Percentiles rank a stretch among this genome's conserved stretches.
Evolutionary conservation across 2,797 vertebrate species (phyloP).

Genomic region (Leptatherina wallacei): DNA sequence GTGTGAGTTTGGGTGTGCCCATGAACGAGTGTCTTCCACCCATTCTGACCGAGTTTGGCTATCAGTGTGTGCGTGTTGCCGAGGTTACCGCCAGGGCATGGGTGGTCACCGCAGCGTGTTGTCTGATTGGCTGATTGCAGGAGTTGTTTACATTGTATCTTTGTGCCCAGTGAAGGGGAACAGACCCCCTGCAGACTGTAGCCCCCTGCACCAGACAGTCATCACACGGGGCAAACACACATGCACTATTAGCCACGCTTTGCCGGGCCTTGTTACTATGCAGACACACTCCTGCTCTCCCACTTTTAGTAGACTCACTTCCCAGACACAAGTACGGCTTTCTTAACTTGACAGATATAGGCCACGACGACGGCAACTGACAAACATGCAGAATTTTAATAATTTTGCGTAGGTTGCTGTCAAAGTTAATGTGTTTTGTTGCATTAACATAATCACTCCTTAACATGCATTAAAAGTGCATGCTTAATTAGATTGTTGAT

Average conservation of each 20-base stretch:
- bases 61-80: constrained; percentile 14
- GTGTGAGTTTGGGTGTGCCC: constrained; percentile 7
- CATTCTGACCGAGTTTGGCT: constrained; percentile 25
- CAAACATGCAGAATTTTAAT: constrained; percentile 29
- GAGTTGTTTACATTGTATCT: constrained; percentile 67
- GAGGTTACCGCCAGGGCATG: constrained; percentile 61
- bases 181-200: constrained; percentile 71
- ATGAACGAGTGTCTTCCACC: constrained; percentile 15
- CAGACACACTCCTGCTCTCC: constrained; percentile 62
- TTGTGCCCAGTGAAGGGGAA: constrained; percentile 70
- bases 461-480: constrained; percentile 4
- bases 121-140: constrained; percentile 66
- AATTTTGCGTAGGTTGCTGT: constrained; percentile 1
- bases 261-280: constrained; percentile 64
- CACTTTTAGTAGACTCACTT: constrained; percentile 38
- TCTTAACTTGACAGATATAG: constrained; percentile 69
- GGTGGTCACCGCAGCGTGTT: constrained; percentile 49
- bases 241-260: constrained; percentile 33
- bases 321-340: constrained; percentile 42
- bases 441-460: background rate
- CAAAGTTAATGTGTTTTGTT: background rate
- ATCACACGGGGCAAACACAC: constrained; percentile 32
- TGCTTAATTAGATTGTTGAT: too few relatives aligned
- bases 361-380: constrained; percentile 40
- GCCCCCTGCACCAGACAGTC: constrained; percentile 65